phyloP scores from a whole-genome alignment of 1,140 invertebrate genomes.

The Battus philenor region DNA sequence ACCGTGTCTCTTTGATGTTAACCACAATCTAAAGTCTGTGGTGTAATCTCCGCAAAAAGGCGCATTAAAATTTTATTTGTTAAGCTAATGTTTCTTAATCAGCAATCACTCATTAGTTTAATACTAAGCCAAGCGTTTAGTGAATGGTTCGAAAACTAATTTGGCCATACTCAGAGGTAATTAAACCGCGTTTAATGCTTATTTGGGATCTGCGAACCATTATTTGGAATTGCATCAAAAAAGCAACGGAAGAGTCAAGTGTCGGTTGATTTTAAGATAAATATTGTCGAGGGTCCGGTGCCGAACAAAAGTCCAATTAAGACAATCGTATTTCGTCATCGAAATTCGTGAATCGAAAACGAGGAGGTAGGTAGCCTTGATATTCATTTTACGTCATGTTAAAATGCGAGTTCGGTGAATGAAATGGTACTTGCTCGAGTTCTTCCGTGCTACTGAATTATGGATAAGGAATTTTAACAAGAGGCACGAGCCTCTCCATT shows the following conservation, averaged over 20 bases:
- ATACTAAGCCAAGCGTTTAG: not conserved
- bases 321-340: constrained; percentile 13
- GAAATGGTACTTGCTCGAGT: constrained; percentile 9
- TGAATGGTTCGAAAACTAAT: constrained; percentile 4
- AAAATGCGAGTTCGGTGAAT: constrained; percentile 5
- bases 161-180: constrained; percentile 1
- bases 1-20: not conserved
- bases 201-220: not conserved
- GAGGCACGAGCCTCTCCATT: constrained; percentile 14
- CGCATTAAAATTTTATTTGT: constrained; percentile 2
- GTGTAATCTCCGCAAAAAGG: constrained; percentile 1
- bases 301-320: constrained; percentile 12
- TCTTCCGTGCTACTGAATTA: constrained; percentile 12
- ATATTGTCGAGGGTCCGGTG: not conserved
- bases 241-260: constrained; percentile 4
- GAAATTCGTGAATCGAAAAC: constrained; percentile 7
- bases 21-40: not conserved
- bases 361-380: constrained; percentile 1
- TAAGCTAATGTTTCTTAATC: constrained; percentile 9
- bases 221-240: not conserved
- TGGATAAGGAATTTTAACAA: constrained; percentile 13
- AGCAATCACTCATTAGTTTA: not conserved
- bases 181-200: constrained; percentile 6
- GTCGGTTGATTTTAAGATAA: constrained; percentile 9
- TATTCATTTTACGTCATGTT: constrained; percentile 11